Conservation (phyloP, 2,888 invertebrate species). For the Hartigia nigra region DNA sequence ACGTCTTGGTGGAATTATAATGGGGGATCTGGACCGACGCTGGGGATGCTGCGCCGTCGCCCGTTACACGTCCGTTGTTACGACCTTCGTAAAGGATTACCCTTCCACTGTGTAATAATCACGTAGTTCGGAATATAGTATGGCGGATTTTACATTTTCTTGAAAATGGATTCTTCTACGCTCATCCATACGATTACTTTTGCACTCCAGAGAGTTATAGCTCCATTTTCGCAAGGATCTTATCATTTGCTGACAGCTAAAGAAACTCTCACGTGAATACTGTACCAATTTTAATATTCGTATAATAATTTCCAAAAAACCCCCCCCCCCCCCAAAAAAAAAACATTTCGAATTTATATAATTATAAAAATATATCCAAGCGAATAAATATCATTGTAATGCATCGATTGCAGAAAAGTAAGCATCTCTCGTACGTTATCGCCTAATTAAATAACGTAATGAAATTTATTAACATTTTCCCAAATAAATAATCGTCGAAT, state of each 20-base stretch:
- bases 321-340: too few relatives aligned
- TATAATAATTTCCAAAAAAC: background rate
- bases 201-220: background rate
- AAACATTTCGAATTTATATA: background rate
- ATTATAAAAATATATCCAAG: too few relatives aligned
- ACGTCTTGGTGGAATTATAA: constrained; percentile 26
- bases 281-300: background rate
- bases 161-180: background rate
- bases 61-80: constrained; percentile 2
- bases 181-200: background rate
- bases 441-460: background rate
- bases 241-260: background rate
- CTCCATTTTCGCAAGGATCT: background rate
- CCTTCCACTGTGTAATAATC: constrained; percentile 29
- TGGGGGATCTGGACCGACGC: constrained; percentile 18
- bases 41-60: background rate
- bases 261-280: background rate
- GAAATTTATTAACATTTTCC: background rate
- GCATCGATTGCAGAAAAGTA: background rate
- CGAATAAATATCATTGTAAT: background rate
- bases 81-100: background rate
- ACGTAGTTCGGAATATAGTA: constrained; percentile 12
- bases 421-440: too few relatives aligned
- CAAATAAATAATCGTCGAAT: background rate
- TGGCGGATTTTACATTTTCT: background rate